These are phyloP conservation scores for Sylvilagus floridanus DNA, from an alignment of 2,797 vertebrate species.

Conservation along the genomic window DNA sequence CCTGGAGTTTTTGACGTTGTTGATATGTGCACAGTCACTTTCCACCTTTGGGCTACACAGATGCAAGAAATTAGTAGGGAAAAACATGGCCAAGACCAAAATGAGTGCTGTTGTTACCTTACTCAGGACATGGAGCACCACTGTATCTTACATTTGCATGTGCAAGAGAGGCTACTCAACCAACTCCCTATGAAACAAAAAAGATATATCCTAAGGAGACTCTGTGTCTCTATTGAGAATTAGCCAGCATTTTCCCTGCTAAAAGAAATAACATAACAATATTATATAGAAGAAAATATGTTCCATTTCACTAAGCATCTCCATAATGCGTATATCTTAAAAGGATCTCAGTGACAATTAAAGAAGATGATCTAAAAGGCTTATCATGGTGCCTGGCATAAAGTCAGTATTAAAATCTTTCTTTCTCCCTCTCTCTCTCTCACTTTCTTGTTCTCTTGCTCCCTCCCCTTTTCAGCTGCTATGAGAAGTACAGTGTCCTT, in stretches of 20 bases:
- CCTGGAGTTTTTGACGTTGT: not conserved
- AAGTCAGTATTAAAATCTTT: not conserved
- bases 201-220: not conserved
- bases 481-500: not conserved
- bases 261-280: conserved; percentile 29
- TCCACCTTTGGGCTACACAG: not conserved
- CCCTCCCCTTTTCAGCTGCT: not conserved
- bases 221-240: not conserved
- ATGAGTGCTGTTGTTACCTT: not conserved
- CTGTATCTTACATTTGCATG: not conserved
- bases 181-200: not conserved
- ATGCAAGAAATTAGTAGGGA: conserved; percentile 48
- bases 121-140: not conserved
- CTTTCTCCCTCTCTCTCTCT: not conserved
- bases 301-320: not conserved
- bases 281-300: not conserved
- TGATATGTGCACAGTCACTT: not conserved
- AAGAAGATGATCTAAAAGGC: not conserved
- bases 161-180: not conserved
- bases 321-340: not conserved
- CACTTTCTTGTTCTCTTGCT: not conserved
- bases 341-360: conserved; percentile 31
- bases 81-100: not conserved
- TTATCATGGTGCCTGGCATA: not conserved
- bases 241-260: not conserved